phyloP scores from a whole-genome alignment of 2,888 invertebrate species.

The Opisthograptis luteolata region DNA sequence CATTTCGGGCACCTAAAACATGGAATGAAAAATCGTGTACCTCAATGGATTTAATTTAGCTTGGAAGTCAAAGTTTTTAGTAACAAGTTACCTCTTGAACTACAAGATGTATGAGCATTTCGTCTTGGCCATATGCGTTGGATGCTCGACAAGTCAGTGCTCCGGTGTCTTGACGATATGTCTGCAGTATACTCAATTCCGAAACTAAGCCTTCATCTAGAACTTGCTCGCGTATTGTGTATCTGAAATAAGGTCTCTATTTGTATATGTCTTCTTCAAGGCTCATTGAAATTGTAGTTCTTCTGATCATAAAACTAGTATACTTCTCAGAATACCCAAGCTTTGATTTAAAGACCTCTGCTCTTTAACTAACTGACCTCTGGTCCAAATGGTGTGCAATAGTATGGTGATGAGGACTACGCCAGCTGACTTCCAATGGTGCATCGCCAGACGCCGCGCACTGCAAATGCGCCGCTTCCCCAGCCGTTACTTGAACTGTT shows the following conservation, averaged over 20 bases:
- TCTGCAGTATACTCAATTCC: slow-evolving; percentile 92
- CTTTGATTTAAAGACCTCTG: too few relatives aligned
- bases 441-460: slow-evolving; percentile 95
- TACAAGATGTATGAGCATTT: slow-evolving; percentile 94
- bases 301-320: too few relatives aligned
- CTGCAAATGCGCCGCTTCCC: slow-evolving; percentile 92
- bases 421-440: slow-evolving; percentile 94
- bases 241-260: slow-evolving; percentile 79
- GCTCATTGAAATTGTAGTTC: too few relatives aligned
- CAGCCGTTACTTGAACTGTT: slow-evolving; percentile 92
- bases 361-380: slow-evolving; percentile 68
- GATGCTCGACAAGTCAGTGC: slow-evolving; percentile 94
- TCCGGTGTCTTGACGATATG: slow-evolving; percentile 94
- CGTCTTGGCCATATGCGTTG: slow-evolving; percentile 95
- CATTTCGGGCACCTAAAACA: slow-evolving; percentile 92
- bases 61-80: too few relatives aligned
- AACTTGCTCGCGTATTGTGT: slow-evolving; percentile 90
- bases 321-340: too few relatives aligned
- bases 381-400: slow-evolving; percentile 89
- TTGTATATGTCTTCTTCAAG: too few relatives aligned
- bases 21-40: slow-evolving; percentile 10
- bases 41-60: background rate
- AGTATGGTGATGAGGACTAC: slow-evolving; percentile 88
- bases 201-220: slow-evolving; percentile 93
- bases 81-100: slow-evolving; percentile 90